Evolutionary conservation across 2,888 invertebrate genomes (phyloP), one percentile per base, ranked within the genome.

Genomic region (Harpalus rubripes): DNA sequence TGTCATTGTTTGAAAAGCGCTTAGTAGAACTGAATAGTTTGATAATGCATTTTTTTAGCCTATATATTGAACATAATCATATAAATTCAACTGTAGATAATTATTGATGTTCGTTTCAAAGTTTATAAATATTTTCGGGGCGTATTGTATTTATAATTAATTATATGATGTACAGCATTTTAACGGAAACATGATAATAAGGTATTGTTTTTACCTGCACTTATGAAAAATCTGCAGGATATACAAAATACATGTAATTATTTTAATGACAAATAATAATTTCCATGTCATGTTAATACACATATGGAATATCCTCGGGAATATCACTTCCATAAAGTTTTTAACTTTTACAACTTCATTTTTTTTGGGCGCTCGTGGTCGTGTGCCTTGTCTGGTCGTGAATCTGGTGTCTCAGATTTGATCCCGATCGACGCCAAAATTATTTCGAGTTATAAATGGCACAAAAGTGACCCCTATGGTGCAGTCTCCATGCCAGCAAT

Each of bases 171-270:
- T 52, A 44, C 44, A 4, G 5, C 10, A 12, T 12, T 12, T 12
- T 6, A 52, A 8, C 10, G 8, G 10, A 52, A 52, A 52, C 44
- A 7, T 52, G 44, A 52, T 52, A 52, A 12, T 52, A 52, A 52
- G 1, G 22, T 52, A 52, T 10, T 32, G 12, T 10, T 52, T 52
- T 7, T 76, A 76, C n/a, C 6, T 65, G 63, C 7, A 16, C 22
- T 16, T 65, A 65, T 16, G 16, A 15, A 65, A 65, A 32, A 32
- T 32, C 0, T 32, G 32, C 44, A 52, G 10, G 22, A 7, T 12
- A 61, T 61, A 61, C 7, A 18, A 22, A 22, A 65, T 65, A n/a
- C 22, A 32, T 12, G 61, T 61, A 22, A 65, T 22, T 65, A 65
- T 22, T 65, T 65, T 32, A 65, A 65, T 52, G 12, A 52, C 44